Evolutionary conservation across 2,113 vertebrate genomes (phyloP).

Genomic region (Paradoxurus hermaphroditus): DNA sequence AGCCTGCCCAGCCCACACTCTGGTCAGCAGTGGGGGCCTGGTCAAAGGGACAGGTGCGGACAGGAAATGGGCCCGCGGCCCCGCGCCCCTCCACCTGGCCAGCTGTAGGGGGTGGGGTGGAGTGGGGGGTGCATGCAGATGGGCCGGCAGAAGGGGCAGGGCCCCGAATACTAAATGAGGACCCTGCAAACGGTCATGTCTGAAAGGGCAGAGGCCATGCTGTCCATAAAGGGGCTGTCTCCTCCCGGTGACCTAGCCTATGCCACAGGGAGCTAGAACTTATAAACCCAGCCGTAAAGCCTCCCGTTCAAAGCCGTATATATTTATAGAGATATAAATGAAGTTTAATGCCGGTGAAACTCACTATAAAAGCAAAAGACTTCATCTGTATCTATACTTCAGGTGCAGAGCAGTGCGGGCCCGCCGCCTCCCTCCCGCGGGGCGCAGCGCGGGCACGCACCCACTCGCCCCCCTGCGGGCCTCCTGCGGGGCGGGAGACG

Average conservation of each 20-base stretch:
- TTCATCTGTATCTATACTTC: slow-evolving; percentile 62
- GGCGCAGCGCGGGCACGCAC: not conserved
- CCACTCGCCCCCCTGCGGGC: not conserved
- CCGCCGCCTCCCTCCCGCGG: not conserved
- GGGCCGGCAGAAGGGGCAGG: not conserved
- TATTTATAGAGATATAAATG: slow-evolving; percentile 80
- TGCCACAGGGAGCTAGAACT: slow-evolving; percentile 39
- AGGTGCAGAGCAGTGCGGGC: not conserved
- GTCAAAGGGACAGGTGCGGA: not conserved
- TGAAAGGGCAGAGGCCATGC: not conserved
- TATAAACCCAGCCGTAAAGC: slow-evolving; percentile 65
- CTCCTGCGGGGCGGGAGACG: not conserved
- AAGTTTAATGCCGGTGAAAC: slow-evolving; percentile 70
- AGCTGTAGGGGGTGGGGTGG: not conserved
- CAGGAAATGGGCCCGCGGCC: slow-evolving; percentile 3
- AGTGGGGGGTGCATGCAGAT: not conserved
- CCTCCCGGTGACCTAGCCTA: not conserved
- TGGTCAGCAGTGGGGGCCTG: not conserved
- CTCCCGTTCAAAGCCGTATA: slow-evolving; percentile 58
- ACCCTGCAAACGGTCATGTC: not conserved
- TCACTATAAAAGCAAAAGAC: slow-evolving; percentile 74
- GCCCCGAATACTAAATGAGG: not conserved
- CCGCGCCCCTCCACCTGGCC: not conserved
- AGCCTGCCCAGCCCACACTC: not conserved
- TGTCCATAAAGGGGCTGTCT: not conserved